These are phyloP conservation scores for Cassiopea andromeda DNA, from an alignment of 30 jellyfish, hydroid and myxozoan genomes.

Conservation along the genomic window DNA sequence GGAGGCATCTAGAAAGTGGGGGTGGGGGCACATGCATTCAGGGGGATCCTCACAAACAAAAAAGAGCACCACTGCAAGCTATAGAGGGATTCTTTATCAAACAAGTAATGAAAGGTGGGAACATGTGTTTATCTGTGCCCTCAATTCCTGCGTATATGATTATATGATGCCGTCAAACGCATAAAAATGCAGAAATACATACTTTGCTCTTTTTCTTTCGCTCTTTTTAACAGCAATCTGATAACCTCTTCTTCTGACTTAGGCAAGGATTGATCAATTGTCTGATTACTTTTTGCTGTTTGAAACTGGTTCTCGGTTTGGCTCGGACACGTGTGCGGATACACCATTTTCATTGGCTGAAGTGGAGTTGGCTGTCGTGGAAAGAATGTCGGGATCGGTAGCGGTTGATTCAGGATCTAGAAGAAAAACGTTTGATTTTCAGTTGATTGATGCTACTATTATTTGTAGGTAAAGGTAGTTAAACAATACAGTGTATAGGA, in stretches of 20 bases:
- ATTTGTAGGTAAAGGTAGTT: too few species aligned
- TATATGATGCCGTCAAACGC: too few species aligned
- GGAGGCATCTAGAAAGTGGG: too few species aligned
- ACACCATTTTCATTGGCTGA: conserved; percentile 2
- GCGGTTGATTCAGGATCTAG: conserved; percentile 17
- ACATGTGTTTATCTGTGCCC: too few species aligned
- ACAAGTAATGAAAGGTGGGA: too few species aligned
- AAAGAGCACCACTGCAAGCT: too few species aligned
- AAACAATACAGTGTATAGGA: too few species aligned
- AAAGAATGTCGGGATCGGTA: conserved; percentile 39
- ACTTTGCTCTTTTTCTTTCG: conserved; percentile 57
- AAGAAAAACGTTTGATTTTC: not conserved
- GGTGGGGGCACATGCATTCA: too few species aligned
- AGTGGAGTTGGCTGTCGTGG: not conserved
- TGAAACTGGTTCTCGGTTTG: not conserved
- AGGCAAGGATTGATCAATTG: conserved; percentile 9
- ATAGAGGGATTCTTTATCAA: too few species aligned
- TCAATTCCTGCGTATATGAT: too few species aligned
- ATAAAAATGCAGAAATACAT: not conserved
- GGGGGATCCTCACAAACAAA: too few species aligned
- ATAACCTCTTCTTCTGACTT: conserved; percentile 59
- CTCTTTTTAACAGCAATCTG: conserved; percentile 19
- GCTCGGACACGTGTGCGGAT: not conserved
- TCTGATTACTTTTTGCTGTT: not conserved
- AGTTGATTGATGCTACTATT: too few species aligned